phyloP scores from a whole-genome alignment of 2,113 vertebrate genomes.

The Dolichotis patagonum region DNA sequence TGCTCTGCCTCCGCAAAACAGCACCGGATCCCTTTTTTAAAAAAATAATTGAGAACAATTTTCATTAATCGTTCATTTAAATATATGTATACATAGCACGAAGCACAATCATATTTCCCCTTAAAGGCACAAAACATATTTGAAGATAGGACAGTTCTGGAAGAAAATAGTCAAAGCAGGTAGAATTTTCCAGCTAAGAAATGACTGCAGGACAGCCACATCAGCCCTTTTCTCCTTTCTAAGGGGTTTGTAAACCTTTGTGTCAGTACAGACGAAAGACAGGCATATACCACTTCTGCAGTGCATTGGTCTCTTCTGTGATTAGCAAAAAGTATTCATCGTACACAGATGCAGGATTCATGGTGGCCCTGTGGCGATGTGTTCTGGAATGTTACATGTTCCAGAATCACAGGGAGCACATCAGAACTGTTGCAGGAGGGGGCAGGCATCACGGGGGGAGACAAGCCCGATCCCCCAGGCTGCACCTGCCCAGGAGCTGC shows the following conservation, averaged over 20 bases:
- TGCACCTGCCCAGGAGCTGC: neutral
- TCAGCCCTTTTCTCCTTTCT: neutral
- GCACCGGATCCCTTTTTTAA: neutral
- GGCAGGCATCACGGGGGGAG: neutral
- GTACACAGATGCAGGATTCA: neutral
- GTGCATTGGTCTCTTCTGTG: neutral
- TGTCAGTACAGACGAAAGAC: neutral
- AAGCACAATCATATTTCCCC: constrained; percentile 52
- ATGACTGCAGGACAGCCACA: neutral
- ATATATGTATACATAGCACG: constrained; percentile 44
- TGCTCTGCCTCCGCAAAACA: constrained; percentile 60
- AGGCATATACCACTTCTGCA: neutral
- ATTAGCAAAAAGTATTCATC: constrained; percentile 28
- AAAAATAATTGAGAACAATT: constrained; percentile 66
- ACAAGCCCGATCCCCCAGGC: neutral
- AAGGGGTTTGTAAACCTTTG: neutral
- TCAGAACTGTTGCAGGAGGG: neutral
- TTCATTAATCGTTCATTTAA: constrained; percentile 70
- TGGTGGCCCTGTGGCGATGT: neutral
- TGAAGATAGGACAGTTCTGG: neutral
- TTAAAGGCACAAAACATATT: constrained; percentile 61
- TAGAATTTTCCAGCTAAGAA: constrained; percentile 3
- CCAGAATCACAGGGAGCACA: neutral
- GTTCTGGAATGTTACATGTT: neutral
- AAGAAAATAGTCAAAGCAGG: neutral